Conservation (phyloP, 2,888 invertebrate genomes). For the Actias luna region DNA sequence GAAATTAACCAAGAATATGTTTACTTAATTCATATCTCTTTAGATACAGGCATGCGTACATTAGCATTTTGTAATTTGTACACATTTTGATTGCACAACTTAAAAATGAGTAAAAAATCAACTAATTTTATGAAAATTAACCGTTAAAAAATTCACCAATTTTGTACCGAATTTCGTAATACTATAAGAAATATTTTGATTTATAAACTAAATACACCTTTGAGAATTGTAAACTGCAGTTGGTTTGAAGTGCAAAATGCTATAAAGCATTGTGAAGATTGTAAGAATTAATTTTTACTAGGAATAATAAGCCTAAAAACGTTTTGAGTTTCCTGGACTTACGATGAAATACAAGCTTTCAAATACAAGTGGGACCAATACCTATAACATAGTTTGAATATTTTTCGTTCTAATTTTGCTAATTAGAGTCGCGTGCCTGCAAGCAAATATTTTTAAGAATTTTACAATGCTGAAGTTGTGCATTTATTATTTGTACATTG, state of each 20-base stretch:
- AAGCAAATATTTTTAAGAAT: constrained; percentile 53
- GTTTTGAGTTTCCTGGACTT: background rate
- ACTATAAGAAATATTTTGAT: background rate
- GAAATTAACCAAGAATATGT: constrained; percentile 49
- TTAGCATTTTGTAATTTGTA: constrained; percentile 61
- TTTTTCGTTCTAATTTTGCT: constrained; percentile 51
- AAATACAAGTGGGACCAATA: constrained; percentile 69
- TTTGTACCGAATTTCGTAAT: background rate
- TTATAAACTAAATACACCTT: background rate
- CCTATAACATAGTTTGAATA: constrained; percentile 40
- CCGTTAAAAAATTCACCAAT: background rate
- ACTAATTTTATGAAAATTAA: constrained; percentile 17
- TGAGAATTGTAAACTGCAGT: constrained; percentile 54
- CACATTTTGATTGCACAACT: constrained; percentile 72
- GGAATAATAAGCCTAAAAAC: background rate
- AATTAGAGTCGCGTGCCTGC: constrained; percentile 55
- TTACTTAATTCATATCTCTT: constrained; percentile 43
- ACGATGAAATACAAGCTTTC: too few relatives aligned
- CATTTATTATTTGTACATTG: constrained; percentile 80
- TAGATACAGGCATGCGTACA: constrained; percentile 44
- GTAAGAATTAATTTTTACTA: background rate
- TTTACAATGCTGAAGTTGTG: constrained; percentile 81
- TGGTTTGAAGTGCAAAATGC: constrained; percentile 48
- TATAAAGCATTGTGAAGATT: background rate
- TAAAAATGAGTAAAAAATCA: constrained; percentile 33